Evolutionary conservation across 2,113 vertebrate genomes (phyloP).

Genomic region (Ceuthmochares aereus): DNA sequence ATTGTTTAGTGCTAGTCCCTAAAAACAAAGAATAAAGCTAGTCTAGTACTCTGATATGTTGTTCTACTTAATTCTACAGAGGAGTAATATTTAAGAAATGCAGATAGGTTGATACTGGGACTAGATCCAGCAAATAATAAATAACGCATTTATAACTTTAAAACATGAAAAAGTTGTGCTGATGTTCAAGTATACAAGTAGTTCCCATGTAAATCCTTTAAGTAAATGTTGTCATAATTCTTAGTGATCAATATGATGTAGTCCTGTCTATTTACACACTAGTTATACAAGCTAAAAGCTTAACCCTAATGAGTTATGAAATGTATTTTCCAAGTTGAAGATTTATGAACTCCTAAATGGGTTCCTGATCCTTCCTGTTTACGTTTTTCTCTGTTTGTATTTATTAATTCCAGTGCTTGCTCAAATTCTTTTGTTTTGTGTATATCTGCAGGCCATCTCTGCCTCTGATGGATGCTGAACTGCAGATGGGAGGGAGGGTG

Average conservation of each 20-base stretch:
- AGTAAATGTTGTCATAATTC: not conserved
- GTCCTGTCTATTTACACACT: not conserved
- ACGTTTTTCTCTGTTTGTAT: not conserved
- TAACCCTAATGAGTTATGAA: not conserved
- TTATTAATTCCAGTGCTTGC: not conserved
- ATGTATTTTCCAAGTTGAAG: not conserved
- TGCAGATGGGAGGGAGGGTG: fast-evolving
- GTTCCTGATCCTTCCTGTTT: not conserved
- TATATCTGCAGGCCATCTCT: fast-evolving
- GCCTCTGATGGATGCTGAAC: not conserved
- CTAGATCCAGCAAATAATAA: not conserved
- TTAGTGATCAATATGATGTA: not conserved
- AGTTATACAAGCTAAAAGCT: not conserved
- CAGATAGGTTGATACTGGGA: not conserved
- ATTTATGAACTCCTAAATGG: not conserved
- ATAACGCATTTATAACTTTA: not conserved
- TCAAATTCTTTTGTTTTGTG: not conserved
- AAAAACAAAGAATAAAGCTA: not conserved
- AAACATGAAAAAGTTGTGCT: not conserved
- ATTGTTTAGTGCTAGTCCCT: not conserved
- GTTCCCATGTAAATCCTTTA: not conserved
- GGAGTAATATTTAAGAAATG: not conserved
- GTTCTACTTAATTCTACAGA: not conserved
- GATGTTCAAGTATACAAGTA: not conserved
- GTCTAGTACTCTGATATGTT: not conserved